Evolutionary conservation across 1,140 invertebrate genomes (phyloP).

Genomic region (Aphidius gifuensis): DNA sequence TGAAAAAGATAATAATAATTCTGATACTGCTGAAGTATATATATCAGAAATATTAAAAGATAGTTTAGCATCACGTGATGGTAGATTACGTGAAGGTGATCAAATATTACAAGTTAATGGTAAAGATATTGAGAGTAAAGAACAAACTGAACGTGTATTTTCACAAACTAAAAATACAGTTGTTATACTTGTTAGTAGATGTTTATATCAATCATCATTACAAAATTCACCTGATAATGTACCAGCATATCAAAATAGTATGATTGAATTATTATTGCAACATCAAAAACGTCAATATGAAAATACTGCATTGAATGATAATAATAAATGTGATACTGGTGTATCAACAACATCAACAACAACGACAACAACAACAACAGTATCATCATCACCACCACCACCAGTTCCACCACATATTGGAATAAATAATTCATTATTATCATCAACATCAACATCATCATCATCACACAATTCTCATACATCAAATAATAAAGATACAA

Average conservation of each 20-base stretch:
- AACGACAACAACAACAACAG: constrained; percentile 34
- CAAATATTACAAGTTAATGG: constrained; percentile 69
- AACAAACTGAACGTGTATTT: constrained; percentile 58
- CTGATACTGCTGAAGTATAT: constrained; percentile 60
- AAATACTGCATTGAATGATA: constrained; percentile 2
- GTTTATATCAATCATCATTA: constrained; percentile 50
- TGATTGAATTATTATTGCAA: constrained; percentile 56
- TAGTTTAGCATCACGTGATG: constrained; percentile 68
- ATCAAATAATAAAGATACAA: constrained; percentile 32
- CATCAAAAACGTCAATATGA: constrained; percentile 45
- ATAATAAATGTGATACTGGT: constrained; percentile 25
- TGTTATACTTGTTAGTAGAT: constrained; percentile 59
- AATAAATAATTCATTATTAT: constrained; percentile 20
- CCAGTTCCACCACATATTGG: constrained; percentile 35
- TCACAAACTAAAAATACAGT: constrained; percentile 57
- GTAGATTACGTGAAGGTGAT: constrained; percentile 69
- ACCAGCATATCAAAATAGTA: constrained; percentile 57
- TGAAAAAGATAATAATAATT: constrained; percentile 42
- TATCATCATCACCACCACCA: constrained; percentile 32
- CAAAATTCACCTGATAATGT: constrained; percentile 38
- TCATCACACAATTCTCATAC: constrained; percentile 38
- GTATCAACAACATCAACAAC: constrained; percentile 21
- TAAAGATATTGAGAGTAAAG: constrained; percentile 58
- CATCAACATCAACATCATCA: constrained; percentile 28
- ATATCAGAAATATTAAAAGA: constrained; percentile 69